These are phyloP conservation scores for Halocynthia aurantium DNA, from an alignment of 23 tunicate species.

Conservation along the genomic window DNA sequence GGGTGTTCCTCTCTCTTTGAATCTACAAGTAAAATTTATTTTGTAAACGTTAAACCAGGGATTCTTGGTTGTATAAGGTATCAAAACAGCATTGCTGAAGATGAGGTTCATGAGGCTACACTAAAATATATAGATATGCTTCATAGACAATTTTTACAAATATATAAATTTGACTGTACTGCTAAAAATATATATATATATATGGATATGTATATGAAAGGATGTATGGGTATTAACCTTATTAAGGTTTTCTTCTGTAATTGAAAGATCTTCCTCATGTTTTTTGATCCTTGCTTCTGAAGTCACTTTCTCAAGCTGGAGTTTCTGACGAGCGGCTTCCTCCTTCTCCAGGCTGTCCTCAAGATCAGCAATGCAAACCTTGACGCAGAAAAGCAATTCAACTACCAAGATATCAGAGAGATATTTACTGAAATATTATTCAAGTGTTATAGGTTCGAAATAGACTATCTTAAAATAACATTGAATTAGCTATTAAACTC, in stretches of 20 bases:
- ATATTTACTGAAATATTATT: background rate
- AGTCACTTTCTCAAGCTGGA: constrained; percentile 90
- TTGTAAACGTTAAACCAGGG: too few relatives aligned
- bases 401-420: background rate
- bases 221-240: constrained; percentile 42
- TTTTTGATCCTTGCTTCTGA: constrained; percentile 77
- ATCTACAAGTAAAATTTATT: constrained; percentile 10
- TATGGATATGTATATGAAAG: too few relatives aligned
- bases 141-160: too few relatives aligned
- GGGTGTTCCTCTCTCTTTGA: constrained; percentile 55
- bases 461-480: background rate
- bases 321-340: constrained; percentile 94
- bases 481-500: too few relatives aligned
- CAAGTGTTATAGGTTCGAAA: background rate
- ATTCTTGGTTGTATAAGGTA: too few relatives aligned
- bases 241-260: constrained; percentile 66
- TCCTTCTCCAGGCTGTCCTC: constrained; percentile 97
- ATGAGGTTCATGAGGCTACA: too few relatives aligned
- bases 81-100: too few relatives aligned
- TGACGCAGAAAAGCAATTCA: background rate
- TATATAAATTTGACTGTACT: too few relatives aligned
- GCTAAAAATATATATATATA: too few relatives aligned
- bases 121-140: too few relatives aligned
- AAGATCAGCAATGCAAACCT: constrained; percentile 47
- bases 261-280: constrained; percentile 72